phyloP scores from a whole-genome alignment of 1,140 invertebrate genomes.

The Varroa destructor region DNA sequence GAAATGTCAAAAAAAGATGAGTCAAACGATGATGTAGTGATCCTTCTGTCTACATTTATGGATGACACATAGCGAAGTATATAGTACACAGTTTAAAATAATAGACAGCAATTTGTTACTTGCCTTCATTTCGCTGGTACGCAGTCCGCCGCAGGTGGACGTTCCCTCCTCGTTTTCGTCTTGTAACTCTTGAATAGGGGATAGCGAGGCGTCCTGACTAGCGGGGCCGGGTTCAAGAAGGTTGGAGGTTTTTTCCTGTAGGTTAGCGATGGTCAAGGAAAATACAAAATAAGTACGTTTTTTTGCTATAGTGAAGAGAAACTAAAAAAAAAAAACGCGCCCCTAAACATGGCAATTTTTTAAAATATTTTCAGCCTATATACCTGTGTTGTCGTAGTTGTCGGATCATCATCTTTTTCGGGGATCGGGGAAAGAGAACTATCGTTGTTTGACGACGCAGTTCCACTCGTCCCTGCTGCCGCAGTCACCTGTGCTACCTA shows the following conservation, averaged over 20 bases:
- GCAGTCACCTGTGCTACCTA: slow-evolving; percentile 24
- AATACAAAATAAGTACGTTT: not conserved
- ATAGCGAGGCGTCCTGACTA: slow-evolving; percentile 25
- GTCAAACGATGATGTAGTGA: no score
- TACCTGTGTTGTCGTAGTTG: no score
- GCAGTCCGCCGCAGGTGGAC: slow-evolving; percentile 5
- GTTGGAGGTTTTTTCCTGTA: slow-evolving; percentile 22
- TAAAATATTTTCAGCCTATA: no score
- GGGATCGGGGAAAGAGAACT: slow-evolving; percentile 20
- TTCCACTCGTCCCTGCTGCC: slow-evolving; percentile 13
- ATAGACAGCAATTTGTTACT: not conserved
- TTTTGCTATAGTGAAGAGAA: not conserved
- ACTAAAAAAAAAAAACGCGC: no score
- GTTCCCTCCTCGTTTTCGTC: slow-evolving; percentile 23
- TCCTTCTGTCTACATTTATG: no score
- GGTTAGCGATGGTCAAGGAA: not conserved
- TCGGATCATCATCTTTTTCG: slow-evolving; percentile 17
- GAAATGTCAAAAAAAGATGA: not conserved
- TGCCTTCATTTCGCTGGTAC: slow-evolving; percentile 24
- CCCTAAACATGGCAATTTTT: no score
- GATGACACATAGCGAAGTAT: no score
- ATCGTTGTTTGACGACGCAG: slow-evolving; percentile 13
- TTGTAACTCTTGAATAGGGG: slow-evolving; percentile 16
- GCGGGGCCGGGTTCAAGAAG: slow-evolving; percentile 16
- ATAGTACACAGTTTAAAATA: no score